Evolutionary conservation across 2,797 vertebrate genomes (phyloP), one percentile per base, ranked within the genome.

Genomic region (Muscicapa comitata): DNA sequence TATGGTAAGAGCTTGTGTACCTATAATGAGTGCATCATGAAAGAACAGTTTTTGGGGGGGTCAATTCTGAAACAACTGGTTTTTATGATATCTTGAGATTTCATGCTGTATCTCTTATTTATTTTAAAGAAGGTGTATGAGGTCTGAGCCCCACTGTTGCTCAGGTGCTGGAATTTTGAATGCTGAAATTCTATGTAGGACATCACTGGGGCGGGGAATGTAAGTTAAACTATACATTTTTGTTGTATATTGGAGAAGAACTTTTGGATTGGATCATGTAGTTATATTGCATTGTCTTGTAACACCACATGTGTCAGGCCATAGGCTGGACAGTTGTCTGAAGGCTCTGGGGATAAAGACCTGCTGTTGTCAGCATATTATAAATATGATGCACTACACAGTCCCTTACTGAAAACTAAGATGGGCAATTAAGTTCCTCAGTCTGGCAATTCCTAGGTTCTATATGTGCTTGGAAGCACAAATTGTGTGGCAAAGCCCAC

Each of bases 391-490:
- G 17, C 28, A 15, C 57, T 57, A 17, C 28, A 16, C 33, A 33
- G 25, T 40, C 40, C 48, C 38, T 31, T 29, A 8, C 67, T 66
- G 79, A 66, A 71, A 25, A 26, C 29, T 23, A 5, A 53, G 42
- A 17, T 1, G 5, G n/a, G 57, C 45, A 48, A 1, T 55, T 48
- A 18, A 26, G 26, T 48, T 71, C 75, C 61, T 76, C 17, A 58
- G 2, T 18, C 21, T 2, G 13, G 54, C 38, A 13, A 0, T 58
- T 72, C 23, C 50, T 55, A 1, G 16, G 26, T 76, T 35, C 21
- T 53, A 0, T 17, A 6, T 26, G 53, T 29, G 40, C 51, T 19
- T 45, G 35, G 82, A 70, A 66, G 19, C 11, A 24, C 2, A 16
- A 54, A 21, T 5, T 20, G 3, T 26, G 20, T 31, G 25, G 38